Base-by-base conservation (phyloP, 2,888 invertebrate genomes). In the Empis stercorea region DNA sequence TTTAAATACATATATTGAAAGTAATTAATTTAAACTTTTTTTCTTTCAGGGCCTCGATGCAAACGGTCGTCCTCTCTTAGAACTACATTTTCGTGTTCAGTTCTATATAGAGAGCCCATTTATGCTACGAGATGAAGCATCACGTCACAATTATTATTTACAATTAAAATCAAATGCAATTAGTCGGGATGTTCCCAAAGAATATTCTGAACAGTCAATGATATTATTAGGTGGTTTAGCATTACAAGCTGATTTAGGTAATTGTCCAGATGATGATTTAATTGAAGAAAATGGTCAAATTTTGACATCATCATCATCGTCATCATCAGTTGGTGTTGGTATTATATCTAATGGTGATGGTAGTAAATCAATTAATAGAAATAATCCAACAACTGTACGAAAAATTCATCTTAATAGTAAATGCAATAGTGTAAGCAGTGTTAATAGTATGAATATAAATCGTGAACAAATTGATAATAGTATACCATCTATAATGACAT, bases 61-160 rank as follows among this genome's bases (percentile, higher is more conserved):
- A 66, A 87, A 86, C 70, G 92, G 92, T 57, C 83, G 86, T 61
- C 92, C 93, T 51, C 80, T 91, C 52, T 76, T 94, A 62, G 86
- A 86, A 61, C 78, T 94, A 67, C 85, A 91, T 72, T 84, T 94
- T 67, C 82, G 89, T 57, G 87, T 94, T 61, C 89, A 93, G 71
- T 93, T 88, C 71, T 93, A 93, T 73, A 86, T 93, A 61, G 92
- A 93, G 73, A 88, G 88, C 64, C 88, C 91, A 52, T 77, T 89
- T 59, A 78, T 93, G 55, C 75, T 93, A 63, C 83, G 88, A 71
- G 93, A 95, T 75, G 91, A 91, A 63, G 80, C 87, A 57, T 89
- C 93, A 46, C 78, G 92, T 50, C 89, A 91, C 67, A 85, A 94
- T 64, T 97, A 96, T 71, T 97, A 93, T 73, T 76, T 91, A 59